Evolutionary conservation across 2,888 invertebrate species (phyloP).

Genomic region (Sicus ferrugineus): DNA sequence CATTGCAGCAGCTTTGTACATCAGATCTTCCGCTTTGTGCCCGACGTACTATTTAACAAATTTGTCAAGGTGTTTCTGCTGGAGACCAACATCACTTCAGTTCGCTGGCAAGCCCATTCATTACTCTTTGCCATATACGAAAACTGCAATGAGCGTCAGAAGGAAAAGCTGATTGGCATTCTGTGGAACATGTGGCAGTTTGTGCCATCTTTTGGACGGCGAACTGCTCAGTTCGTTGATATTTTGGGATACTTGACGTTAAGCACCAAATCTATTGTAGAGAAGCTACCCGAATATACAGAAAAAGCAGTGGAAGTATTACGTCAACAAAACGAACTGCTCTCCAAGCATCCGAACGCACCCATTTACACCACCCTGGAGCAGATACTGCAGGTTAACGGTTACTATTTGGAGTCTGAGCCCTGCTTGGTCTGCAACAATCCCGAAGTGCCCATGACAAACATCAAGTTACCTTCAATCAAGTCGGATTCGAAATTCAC

Average conservation of each 20-base stretch:
- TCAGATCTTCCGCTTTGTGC: constrained; percentile 73
- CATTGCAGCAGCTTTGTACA: constrained; percentile 75
- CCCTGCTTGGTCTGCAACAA: constrained; percentile 98
- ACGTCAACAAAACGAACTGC: constrained; percentile 85
- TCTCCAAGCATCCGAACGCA: constrained; percentile 93
- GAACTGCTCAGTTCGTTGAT: constrained; percentile 97
- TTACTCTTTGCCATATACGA: constrained; percentile 84
- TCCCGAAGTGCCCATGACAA: constrained; percentile 91
- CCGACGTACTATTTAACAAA: constrained; percentile 65
- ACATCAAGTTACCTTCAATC: constrained; percentile 90
- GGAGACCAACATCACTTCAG: constrained; percentile 90
- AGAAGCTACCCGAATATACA: constrained; percentile 77
- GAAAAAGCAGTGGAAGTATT: constrained; percentile 87
- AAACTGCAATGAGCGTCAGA: constrained; percentile 80
- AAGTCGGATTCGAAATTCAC: constrained; percentile 98
- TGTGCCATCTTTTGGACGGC: constrained; percentile 87
- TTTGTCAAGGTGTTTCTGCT: constrained; percentile 91
- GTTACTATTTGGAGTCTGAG: constrained; percentile 95
- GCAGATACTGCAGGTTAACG: constrained; percentile 94
- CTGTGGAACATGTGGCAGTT: constrained; percentile 93
- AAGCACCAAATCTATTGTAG: constrained; percentile 77
- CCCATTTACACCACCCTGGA: constrained; percentile 90
- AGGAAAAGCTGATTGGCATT: constrained; percentile 80
- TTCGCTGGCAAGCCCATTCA: constrained; percentile 96
- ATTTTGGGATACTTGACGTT: constrained; percentile 93